Evolutionary conservation across 2,888 invertebrate species (phyloP).

Genomic region (Hypena proboscidalis): DNA sequence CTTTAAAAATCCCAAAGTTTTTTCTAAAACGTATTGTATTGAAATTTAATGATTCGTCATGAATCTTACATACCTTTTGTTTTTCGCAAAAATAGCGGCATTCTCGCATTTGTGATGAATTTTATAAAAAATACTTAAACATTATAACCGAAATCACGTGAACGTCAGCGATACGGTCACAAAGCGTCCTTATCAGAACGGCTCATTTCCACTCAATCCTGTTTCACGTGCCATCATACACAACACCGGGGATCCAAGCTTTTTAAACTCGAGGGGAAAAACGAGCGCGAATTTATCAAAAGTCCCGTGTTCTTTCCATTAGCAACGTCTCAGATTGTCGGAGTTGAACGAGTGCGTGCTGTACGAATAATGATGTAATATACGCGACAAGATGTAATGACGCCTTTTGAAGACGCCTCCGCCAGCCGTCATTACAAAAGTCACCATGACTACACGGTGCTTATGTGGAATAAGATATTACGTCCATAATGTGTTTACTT

Average conservation of each 20-base stretch:
- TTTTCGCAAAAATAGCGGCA: too few relatives aligned
- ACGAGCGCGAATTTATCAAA: slow-evolving; percentile 74
- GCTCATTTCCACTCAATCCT: slow-evolving; percentile 76
- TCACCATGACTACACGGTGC: slow-evolving; percentile 67
- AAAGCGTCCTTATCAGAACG: slow-evolving; percentile 66
- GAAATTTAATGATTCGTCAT: too few relatives aligned
- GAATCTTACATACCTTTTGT: too few relatives aligned
- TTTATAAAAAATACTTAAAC: slow-evolving; percentile 3
- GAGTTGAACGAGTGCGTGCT: slow-evolving; percentile 63
- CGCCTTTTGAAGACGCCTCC: slow-evolving; percentile 68
- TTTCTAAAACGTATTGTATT: too few relatives aligned
- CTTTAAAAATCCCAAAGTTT: too few relatives aligned
- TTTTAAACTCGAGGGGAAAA: slow-evolving; percentile 66
- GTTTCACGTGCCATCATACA: slow-evolving; percentile 62
- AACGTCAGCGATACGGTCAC: slow-evolving; percentile 42
- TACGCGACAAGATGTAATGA: slow-evolving; percentile 72
- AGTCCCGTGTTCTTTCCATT: slow-evolving; percentile 79
- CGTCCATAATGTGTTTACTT: slow-evolving; percentile 60
- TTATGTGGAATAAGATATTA: slow-evolving; percentile 65
- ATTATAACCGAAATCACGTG: slow-evolving; percentile 29
- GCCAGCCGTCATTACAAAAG: slow-evolving; percentile 69
- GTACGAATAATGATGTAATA: slow-evolving; percentile 74
- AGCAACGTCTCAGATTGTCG: slow-evolving; percentile 79
- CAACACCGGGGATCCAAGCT: slow-evolving; percentile 50
- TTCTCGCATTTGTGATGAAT: slow-evolving; percentile 1